Evolutionary conservation across 2,797 vertebrate species (phyloP), one percentile per base, ranked within the genome.

Genomic region (Carduelis carduelis): DNA sequence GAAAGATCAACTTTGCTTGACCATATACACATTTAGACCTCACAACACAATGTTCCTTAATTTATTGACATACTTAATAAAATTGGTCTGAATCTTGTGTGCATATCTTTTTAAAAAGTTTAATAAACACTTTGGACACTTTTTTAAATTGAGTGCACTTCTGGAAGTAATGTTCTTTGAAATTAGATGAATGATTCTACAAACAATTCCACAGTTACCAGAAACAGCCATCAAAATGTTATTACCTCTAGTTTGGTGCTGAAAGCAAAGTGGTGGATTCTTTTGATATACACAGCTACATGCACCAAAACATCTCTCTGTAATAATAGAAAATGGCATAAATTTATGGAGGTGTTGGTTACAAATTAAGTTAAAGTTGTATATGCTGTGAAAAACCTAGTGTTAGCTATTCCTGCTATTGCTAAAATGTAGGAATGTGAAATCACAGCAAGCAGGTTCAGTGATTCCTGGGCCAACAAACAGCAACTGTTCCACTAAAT

Each of bases 181-280:
- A 91, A 84, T 87, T 46, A 89, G 23, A 87, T n/a, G 4, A 93
- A 91, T 69, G 65, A 79, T 70, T 95, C 66, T 84, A 90, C 63
- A 94, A 95, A 90, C 34, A 91, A 47, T 93, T 92, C 70, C 24
- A 74, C 8, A 90, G 37, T 90, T 82, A 95, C 52, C 63, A 82
- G 34, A 84, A 95, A 64, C 8, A 66, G 21, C 12, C 63, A 74
- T 84, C 50, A 79, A 79, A 91, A 74, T 68, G 75, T 47, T 87
- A 81, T 26, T 84, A 70, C 46, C 37, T 49, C 27, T 39, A 50
- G 20, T 87, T 93, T 77, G n/a, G 41, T 63, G 50, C 61, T 39
- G 27, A 60, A 87, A 55, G 44, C 15, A 72, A 32, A 93, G 23
- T 14, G 20, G 30, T 47, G 19, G 16, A 63, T 90, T 81, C 8